Evolutionary conservation across 2,888 invertebrate species (phyloP), one percentile per base, ranked within the genome.

Genomic region (Drosophila mercatorum): DNA sequence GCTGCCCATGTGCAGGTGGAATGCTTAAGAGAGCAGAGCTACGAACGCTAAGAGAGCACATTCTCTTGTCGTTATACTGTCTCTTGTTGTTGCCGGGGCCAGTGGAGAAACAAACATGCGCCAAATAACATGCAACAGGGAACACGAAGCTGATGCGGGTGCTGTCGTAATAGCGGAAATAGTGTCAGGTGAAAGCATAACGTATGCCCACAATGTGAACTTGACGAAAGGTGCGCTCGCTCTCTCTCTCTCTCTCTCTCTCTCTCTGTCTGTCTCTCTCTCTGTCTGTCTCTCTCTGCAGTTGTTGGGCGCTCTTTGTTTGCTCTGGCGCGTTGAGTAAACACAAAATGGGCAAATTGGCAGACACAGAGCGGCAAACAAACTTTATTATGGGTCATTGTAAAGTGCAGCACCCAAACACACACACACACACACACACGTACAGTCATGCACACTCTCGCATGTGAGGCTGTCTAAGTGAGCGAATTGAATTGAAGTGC

Each of bases 301-400:
- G 28, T 31, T 62, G 40, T 55, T 2, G n/a, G n/a, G 5, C 55
- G 66, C 80, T 81, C 80, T 78, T 62, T 80, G 82, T 73, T 70
- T 71, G 71, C 72, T 73, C 64, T 75, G 80, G 72, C 72, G 81
- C 71, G 80, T 81, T 83, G 71, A 71, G 78, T 73, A 81, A 81
- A 83, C 78, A 78, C 71, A 76, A 78, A 83, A 82, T 75, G 70
- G 68, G 59, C 76, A 84, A 82, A 84, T 83, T 84, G 82, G 75
- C 83, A 84, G 82, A 76, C 79, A 79, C 73, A 81, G 79, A 83
- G 76, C 74, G 77, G 69, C 81, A 81, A 83, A 79, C 80, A 86
- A 83, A 85, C 81, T 86, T 83, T 85, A 83, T 86, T 85, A 81
- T 77, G 83, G 80, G 81, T 83, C 83, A 84, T 82, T 81, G 84